Conservation (phyloP, 2,797 vertebrate species). For the Anguilla obscura region DNA sequence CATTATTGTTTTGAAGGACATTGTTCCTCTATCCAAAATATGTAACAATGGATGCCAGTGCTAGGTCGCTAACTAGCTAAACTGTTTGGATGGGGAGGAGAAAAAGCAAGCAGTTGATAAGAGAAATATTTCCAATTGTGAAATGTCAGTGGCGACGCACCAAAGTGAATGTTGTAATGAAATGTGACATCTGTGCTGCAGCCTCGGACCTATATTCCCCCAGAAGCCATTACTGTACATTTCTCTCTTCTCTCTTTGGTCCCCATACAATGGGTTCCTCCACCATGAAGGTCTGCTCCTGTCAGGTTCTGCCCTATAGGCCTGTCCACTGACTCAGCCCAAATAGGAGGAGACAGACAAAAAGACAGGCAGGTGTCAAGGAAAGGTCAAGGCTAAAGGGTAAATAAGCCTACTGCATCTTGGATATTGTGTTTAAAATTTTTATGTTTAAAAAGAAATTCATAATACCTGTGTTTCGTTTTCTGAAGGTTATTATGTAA, state of each 20-base stretch:
- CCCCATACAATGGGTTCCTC: background rate
- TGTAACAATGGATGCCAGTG: too few species aligned
- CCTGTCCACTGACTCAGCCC: conserved; percentile 37
- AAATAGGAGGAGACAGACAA: conserved; percentile 51
- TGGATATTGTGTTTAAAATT: background rate
- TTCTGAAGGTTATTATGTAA: too few species aligned
- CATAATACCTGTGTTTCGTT: background rate
- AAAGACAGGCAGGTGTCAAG: conserved; percentile 52
- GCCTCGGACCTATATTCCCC: background rate
- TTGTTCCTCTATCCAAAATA: too few species aligned
- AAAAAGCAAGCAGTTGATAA: background rate
- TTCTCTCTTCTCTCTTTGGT: conserved; percentile 1
- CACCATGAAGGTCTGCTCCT: background rate
- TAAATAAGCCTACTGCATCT: background rate
- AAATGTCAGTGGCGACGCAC: background rate
- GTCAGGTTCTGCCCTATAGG: conserved; percentile 43
- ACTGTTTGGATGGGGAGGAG: too few species aligned
- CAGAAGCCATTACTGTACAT: background rate
- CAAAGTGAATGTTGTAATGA: background rate
- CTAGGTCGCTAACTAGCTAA: too few species aligned
- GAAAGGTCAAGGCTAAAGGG: conserved; percentile 45
- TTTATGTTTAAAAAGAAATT: background rate
- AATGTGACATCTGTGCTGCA: background rate
- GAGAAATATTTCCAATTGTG: background rate
- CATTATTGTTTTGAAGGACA: too few species aligned